Base-by-base conservation (phyloP, 2,888 invertebrate species). In the Crepidodera aurea region DNA sequence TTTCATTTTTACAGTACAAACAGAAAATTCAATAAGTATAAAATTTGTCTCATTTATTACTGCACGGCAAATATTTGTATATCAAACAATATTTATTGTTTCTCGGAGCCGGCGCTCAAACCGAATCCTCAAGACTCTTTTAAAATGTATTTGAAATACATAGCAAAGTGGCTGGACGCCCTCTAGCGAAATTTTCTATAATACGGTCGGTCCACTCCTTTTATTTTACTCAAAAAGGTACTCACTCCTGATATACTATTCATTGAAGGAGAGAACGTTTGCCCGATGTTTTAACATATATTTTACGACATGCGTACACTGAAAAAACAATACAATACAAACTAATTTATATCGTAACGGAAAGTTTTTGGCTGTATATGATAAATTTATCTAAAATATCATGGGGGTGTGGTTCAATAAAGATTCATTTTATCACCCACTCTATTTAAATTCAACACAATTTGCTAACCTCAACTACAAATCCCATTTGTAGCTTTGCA, bases 111-210 rank as follows among this genome's bases (percentile, higher is more conserved):
- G 62, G 62, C n/a, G 25, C 34, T 37, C 15, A 56, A 57, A 7
- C 39, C 19, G 39, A 50, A 39, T 57, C 42, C 15, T 8, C 55
- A 40, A 62, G 60, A 56, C 70, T 71, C 69, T 68, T 72, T 67
- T 74, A 76, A 75, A 76, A 75, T 74, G 73, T 72, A 77, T 77
- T 77, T 72, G 71, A 73, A 75, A 76, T 77, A 75, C 75, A 77
- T 77, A 77, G 71, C 71, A 73, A 77, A 78, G 75, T 75, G 72
- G 73, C 71, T 70, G 69, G 71, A 67, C 39, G 15, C 69, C 75
- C 72, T 62, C 60, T 57, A 67, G 73, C 75, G 59, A 70, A 76
- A 57, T 57, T 78, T 78, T 77, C 75, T 75, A 77, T 78, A 74
- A 72, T 70, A 76, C 76, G 73, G 71, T 62, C 73, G 71, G 68